Conservation (phyloP, 1,140 invertebrate genomes). For the Ceratina australensis region DNA sequence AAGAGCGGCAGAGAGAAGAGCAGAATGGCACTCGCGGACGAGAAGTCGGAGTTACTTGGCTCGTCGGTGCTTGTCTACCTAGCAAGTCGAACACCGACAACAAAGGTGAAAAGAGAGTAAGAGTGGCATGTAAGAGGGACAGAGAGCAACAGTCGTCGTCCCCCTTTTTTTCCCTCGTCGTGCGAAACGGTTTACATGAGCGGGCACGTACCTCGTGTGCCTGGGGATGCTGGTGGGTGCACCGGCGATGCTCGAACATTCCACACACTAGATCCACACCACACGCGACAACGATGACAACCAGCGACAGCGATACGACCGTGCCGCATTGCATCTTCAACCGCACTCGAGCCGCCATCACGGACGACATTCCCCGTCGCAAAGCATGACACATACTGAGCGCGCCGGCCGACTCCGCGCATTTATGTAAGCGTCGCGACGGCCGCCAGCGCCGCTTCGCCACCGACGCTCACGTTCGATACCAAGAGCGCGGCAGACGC, state of each 20-base stretch:
- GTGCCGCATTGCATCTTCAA: constrained; percentile 77
- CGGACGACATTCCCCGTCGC: constrained; percentile 64
- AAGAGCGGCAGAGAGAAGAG: not conserved
- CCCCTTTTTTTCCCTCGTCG: too few species aligned
- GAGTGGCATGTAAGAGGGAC: constrained; percentile 19
- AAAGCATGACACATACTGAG: constrained; percentile 75
- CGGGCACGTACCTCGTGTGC: constrained; percentile 78
- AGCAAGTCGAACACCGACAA: constrained; percentile 4
- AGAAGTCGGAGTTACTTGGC: constrained; percentile 8
- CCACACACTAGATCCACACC: constrained; percentile 73
- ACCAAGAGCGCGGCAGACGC: constrained; percentile 43
- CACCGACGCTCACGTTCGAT: constrained; percentile 53
- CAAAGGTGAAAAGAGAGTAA: constrained; percentile 24
- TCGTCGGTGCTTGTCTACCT: not conserved
- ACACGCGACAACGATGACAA: constrained; percentile 71
- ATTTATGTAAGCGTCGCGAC: constrained; percentile 71
- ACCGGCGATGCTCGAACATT: constrained; percentile 78
- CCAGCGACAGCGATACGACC: constrained; percentile 64
- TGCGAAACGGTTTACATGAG: too few species aligned
- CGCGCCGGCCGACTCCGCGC: constrained; percentile 62
- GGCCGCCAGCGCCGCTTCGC: constrained; percentile 48
- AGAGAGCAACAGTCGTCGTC: not conserved
- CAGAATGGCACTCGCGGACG: not conserved
- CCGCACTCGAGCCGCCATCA: constrained; percentile 76
- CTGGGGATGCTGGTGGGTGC: constrained; percentile 80